Evolutionary conservation across 2,113 vertebrate genomes (phyloP).

Genomic region (Vombatus ursinus): DNA sequence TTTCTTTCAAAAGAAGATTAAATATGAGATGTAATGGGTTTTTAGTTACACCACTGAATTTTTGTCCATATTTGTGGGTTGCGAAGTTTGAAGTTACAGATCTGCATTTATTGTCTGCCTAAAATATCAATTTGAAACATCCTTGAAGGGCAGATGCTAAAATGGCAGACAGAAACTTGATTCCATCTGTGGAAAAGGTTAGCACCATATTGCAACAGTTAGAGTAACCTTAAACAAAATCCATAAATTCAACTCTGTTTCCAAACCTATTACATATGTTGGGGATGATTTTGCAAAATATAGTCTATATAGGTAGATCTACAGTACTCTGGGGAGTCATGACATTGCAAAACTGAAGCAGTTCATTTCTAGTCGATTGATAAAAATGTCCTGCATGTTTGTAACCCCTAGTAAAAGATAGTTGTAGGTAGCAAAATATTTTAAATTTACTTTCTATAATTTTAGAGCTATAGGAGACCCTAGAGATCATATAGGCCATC

Average conservation of each 20-base stretch:
- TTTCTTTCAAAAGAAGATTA: constrained; percentile 49
- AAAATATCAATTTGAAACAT: constrained; percentile 60
- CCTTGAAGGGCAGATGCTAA: constrained; percentile 53
- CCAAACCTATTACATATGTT: constrained; percentile 4
- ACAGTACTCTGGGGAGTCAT: not conserved
- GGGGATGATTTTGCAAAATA: constrained; percentile 32
- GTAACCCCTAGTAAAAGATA: not conserved
- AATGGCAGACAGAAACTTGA: constrained; percentile 47
- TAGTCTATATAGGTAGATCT: constrained; percentile 15
- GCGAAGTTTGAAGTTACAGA: constrained; percentile 40
- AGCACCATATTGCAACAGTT: not conserved
- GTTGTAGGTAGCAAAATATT: not conserved
- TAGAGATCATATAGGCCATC: not conserved
- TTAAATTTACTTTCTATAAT: not conserved
- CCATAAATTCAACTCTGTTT: constrained; percentile 41
- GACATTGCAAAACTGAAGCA: not conserved
- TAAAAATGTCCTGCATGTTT: not conserved
- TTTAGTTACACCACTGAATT: constrained; percentile 51
- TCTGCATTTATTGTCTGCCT: constrained; percentile 39
- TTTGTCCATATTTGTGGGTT: constrained; percentile 44
- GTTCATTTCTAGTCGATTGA: not conserved
- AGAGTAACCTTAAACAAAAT: constrained; percentile 58
- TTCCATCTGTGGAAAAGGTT: constrained; percentile 59
- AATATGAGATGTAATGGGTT: constrained; percentile 48
- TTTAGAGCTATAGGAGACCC: not conserved